Evolutionary conservation across 2,113 vertebrate genomes (phyloP).

Genomic region (Solea senegalensis): DNA sequence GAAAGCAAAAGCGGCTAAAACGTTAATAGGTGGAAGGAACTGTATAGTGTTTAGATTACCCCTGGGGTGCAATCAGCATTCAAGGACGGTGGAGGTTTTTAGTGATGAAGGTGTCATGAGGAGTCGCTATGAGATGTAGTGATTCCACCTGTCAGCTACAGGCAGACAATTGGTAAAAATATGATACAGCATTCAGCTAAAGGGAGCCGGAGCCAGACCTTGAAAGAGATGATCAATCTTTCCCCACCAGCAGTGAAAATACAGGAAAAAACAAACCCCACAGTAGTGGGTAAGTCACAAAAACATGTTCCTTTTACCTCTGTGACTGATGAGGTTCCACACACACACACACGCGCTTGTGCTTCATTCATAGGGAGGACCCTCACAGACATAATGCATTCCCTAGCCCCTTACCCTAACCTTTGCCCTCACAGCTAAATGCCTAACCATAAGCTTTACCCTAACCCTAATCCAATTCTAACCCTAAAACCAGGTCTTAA

Average conservation of each 20-base stretch:
- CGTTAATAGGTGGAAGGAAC: slow-evolving; percentile 62
- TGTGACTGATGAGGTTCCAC: slow-evolving; percentile 22
- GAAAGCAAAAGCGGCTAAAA: slow-evolving; percentile 29
- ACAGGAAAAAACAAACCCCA: slow-evolving; percentile 7
- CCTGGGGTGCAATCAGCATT: slow-evolving; percentile 64
- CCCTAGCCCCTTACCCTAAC: too few relatives aligned
- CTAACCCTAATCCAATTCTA: too few relatives aligned
- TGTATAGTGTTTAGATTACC: slow-evolving; percentile 65
- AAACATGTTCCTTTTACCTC: not conserved
- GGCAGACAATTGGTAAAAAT: slow-evolving; percentile 62
- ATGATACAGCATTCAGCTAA: slow-evolving; percentile 65
- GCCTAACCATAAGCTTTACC: too few relatives aligned
- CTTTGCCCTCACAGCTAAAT: too few relatives aligned
- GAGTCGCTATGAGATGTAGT: slow-evolving; percentile 64
- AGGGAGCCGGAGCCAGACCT: slow-evolving; percentile 62
- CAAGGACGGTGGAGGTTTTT: slow-evolving; percentile 67
- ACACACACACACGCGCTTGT: too few relatives aligned
- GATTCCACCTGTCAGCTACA: slow-evolving; percentile 54
- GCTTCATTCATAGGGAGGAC: too few relatives aligned
- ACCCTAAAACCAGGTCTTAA: too few relatives aligned
- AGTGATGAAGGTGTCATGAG: slow-evolving; percentile 69
- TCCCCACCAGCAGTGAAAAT: slow-evolving; percentile 18
- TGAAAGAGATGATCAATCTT: slow-evolving; percentile 62
- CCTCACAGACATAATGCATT: too few relatives aligned
- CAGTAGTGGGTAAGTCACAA: slow-evolving; percentile 27